phyloP scores from a whole-genome alignment of 2,888 invertebrate genomes.

The Acronicta alni region DNA sequence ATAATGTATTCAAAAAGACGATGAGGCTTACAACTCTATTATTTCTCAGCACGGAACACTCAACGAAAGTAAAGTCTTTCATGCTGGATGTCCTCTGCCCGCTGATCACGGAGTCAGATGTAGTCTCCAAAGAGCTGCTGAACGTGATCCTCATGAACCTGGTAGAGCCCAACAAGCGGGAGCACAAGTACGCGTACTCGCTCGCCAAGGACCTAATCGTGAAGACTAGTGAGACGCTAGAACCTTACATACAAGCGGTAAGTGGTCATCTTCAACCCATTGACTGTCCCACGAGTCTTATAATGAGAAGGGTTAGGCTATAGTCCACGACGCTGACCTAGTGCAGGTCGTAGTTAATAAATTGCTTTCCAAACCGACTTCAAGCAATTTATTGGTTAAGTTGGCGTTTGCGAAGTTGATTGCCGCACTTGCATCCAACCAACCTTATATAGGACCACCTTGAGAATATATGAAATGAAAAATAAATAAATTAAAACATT shows the following conservation, averaged over 20 bases:
- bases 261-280: constrained; percentile 67
- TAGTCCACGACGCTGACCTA: too few species aligned
- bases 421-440: too few species aligned
- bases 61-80: constrained; percentile 98
- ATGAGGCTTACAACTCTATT: neutral
- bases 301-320: too few species aligned
- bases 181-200: constrained; percentile 96
- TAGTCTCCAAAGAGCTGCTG: constrained; percentile 97
- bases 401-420: too few species aligned
- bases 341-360: too few species aligned
- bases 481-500: too few species aligned
- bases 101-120: constrained; percentile 98
- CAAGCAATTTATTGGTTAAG: too few species aligned
- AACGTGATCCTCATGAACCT: constrained; percentile 98
- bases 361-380: too few species aligned
- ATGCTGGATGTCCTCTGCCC: constrained; percentile 99
- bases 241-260: constrained; percentile 98
- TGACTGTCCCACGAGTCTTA: too few species aligned
- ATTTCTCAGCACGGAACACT: constrained; percentile 95
- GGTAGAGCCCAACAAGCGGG: constrained; percentile 97
- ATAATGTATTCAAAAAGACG: too few species aligned
- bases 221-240: constrained; percentile 97
- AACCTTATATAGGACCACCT: too few species aligned
- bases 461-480: too few species aligned
- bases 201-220: constrained; percentile 97